Base-by-base conservation (phyloP, 2,888 invertebrate genomes). In the Eupelmus urozonus region DNA sequence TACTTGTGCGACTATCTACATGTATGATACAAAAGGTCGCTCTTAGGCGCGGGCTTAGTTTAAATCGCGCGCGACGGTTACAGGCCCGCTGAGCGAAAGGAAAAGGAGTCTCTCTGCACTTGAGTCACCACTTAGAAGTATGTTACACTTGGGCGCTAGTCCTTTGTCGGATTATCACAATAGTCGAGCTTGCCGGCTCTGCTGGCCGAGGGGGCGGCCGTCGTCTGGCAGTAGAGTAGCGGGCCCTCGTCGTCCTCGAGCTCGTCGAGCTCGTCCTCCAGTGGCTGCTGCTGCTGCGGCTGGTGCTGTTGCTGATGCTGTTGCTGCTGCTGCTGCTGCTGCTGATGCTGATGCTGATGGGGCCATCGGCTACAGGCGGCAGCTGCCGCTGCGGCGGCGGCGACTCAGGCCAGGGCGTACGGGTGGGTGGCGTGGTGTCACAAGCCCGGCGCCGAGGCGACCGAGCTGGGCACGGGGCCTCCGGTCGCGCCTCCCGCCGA, bases 331-430 rank as follows among this genome's bases (percentile, higher is more conserved):
- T 70, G 55, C 55, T 25, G 4, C 55, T 23, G 45, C 7, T 45
- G 13, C 45, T 45, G 60, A 27, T 70, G 63, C 55, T 63, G n/a
- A 51, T 18, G 25, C 13, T 40, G 63, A 53, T 18, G 57, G 40
- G 72, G 78, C 34, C 49, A 63, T 55, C 71, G 67, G 49, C 60
- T 53, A 23, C 59, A 69, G 59, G 77, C 59, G n/a, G 49, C 63
- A 11, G 83, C 65, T 66, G 83, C 82, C 40, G 81, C 81, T 62
- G 83, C 83, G 69, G 83, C 84, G 69, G 85, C 86, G 81, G 86
- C 87, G 90, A 90, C 93, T 95, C 96, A 96, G 92, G 96, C 96
- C 91, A 96, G 92, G 85, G 96, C 96, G 89, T 96, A 96, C 81
- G 88, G 88, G 83, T 89, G 89, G 5, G 87, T 82, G 82, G 89